phyloP scores from a whole-genome alignment of 2,888 invertebrate species.

The Sarcophaga subvicina region DNA sequence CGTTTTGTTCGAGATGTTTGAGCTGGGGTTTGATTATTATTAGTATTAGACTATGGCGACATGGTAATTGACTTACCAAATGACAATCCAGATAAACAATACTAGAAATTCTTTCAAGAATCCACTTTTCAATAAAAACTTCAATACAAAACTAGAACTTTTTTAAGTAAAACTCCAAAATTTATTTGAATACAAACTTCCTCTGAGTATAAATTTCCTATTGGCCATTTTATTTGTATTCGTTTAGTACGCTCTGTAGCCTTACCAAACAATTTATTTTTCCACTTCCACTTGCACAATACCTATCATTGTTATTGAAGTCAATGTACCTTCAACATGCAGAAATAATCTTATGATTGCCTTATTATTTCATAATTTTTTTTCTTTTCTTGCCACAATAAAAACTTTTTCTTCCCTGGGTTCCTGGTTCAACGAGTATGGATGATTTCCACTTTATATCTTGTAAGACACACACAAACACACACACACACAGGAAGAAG shows the following conservation, averaged over 20 bases:
- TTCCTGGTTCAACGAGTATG: constrained; percentile 1
- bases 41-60: no score
- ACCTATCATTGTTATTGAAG: constrained; percentile 51
- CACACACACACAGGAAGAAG: no score
- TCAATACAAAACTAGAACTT: no score
- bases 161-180: no score
- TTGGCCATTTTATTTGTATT: not conserved
- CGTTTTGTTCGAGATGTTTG: no score
- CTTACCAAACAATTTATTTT: not conserved
- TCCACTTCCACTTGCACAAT: not conserved
- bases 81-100: no score
- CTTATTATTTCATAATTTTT: constrained; percentile 55
- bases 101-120: no score
- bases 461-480: no score
- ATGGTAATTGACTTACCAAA: no score
- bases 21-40: no score
- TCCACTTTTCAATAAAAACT: no score
- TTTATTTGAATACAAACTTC: no score
- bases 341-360: constrained; percentile 67
- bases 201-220: not conserved
- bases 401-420: constrained; percentile 14
- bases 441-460: not conserved
- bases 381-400: constrained; percentile 10
- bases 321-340: constrained; percentile 69
- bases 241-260: not conserved